Evolutionary conservation across 2,797 vertebrate species (phyloP).

Genomic region (Salmo trutta): DNA sequence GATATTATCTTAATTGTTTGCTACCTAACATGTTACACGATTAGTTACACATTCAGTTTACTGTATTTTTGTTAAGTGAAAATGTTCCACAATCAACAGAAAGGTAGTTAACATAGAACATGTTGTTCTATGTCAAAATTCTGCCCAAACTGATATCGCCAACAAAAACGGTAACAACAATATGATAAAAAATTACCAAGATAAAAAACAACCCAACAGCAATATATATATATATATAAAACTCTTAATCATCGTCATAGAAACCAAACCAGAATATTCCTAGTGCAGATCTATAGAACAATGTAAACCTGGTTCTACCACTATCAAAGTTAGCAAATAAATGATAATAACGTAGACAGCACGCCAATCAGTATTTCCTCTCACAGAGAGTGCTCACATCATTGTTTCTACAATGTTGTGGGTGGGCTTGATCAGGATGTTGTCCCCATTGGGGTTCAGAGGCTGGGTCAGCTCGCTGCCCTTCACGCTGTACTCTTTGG

Average conservation of each 20-base stretch:
- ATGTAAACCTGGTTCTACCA: slow-evolving; percentile 91
- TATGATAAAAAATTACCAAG: slow-evolving; percentile 64
- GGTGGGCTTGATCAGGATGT: slow-evolving; percentile 87
- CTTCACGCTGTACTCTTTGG: slow-evolving; percentile 78
- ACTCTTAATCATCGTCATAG: slow-evolving; percentile 74
- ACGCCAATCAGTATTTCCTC: slow-evolving; percentile 69
- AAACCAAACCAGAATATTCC: slow-evolving; percentile 86
- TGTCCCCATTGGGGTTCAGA: slow-evolving; percentile 85
- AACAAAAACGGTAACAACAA: slow-evolving; percentile 77
- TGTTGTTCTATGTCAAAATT: slow-evolving; percentile 63
- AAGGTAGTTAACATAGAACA: slow-evolving; percentile 69
- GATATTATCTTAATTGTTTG: slow-evolving; percentile 42
- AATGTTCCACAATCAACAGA: slow-evolving; percentile 63
- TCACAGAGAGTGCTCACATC: slow-evolving; percentile 87
- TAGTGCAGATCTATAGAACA: slow-evolving; percentile 88
- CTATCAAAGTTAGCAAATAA: slow-evolving; percentile 89
- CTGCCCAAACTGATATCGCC: slow-evolving; percentile 67
- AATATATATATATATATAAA: slow-evolving; percentile 62
- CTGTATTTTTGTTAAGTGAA: slow-evolving; percentile 42
- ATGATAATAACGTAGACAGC: slow-evolving; percentile 74
- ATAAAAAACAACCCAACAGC: slow-evolving; percentile 19
- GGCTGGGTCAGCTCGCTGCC: slow-evolving; percentile 85
- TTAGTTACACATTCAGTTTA: slow-evolving; percentile 49
- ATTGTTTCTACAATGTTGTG: slow-evolving; percentile 98
- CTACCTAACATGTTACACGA: slow-evolving; percentile 43